Percentiles rank a stretch among this genome's conserved stretches.
phyloP scores from a whole-genome alignment of 2,797 vertebrate genomes.

The Austrolebias charrua region DNA sequence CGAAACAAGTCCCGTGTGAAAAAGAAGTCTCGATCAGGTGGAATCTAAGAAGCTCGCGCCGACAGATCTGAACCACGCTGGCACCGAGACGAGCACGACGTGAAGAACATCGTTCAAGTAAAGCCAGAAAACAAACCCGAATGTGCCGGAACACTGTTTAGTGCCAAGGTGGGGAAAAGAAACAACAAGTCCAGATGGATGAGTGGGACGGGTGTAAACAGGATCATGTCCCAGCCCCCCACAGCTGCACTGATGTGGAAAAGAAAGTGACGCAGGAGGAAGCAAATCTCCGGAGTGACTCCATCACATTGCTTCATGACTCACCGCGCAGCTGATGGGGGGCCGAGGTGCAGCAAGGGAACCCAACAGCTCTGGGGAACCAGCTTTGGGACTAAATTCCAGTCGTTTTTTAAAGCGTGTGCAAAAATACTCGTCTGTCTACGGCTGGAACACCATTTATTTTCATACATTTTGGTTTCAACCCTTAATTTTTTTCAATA shows the following conservation, averaged over 20 bases:
- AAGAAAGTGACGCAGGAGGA: slow-evolving; percentile 29
- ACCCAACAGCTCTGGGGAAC: neutral
- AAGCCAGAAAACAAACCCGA: slow-evolving; percentile 48
- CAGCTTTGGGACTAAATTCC: slow-evolving; percentile 47
- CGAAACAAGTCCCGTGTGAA: too few species aligned
- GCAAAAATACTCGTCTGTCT: slow-evolving; percentile 81
- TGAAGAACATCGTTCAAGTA: slow-evolving; percentile 57
- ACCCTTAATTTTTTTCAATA: slow-evolving; percentile 73
- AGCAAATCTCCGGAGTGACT: slow-evolving; percentile 74
- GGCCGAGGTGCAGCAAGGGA: neutral
- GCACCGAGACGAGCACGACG: slow-evolving; percentile 61
- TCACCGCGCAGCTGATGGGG: slow-evolving; percentile 53
- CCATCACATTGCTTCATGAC: slow-evolving; percentile 70
- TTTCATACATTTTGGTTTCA: slow-evolving; percentile 62
- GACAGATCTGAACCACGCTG: slow-evolving; percentile 55
- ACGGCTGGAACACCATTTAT: slow-evolving; percentile 68
- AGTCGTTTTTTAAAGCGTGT: slow-evolving; percentile 68
- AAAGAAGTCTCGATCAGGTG: neutral
- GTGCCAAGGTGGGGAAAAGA: slow-evolving; percentile 34
- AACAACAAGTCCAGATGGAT: slow-evolving; percentile 32
- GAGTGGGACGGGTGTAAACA: slow-evolving; percentile 24
- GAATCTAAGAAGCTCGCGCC: slow-evolving; percentile 28
- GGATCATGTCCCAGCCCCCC: slow-evolving; percentile 9
- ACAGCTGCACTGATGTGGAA: slow-evolving; percentile 45
- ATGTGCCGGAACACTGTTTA: slow-evolving; percentile 40